A percentile compares a stretch with the other conserved stretches of the same genome.
Conservation (phyloP, 2,888 invertebrate species). For the Proisotoma minuta region DNA sequence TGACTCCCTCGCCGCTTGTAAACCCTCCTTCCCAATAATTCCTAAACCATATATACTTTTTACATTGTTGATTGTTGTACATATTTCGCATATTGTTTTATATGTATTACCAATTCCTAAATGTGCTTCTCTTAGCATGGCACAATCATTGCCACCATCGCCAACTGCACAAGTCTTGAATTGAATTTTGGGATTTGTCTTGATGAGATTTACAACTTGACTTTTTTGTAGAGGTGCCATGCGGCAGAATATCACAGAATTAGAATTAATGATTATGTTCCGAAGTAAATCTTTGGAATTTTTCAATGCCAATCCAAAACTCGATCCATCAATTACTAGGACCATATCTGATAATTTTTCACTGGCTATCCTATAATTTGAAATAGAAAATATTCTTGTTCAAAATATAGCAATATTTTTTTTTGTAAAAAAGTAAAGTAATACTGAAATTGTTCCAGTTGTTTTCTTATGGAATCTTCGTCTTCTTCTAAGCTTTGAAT, state of each 20-base stretch:
- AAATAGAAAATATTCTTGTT: no score
- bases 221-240: slow-evolving; percentile 71
- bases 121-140: slow-evolving; percentile 56
- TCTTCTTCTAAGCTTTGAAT: no score
- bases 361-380: no score
- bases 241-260: slow-evolving; percentile 81
- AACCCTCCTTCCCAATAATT: slow-evolving; percentile 69
- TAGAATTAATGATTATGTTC: slow-evolving; percentile 65
- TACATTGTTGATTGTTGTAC: background rate
- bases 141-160: slow-evolving; percentile 53
- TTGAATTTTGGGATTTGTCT: slow-evolving; percentile 53
- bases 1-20: slow-evolving; percentile 80
- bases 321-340: slow-evolving; percentile 67
- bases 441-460: no score
- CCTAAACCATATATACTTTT: slow-evolving; percentile 48
- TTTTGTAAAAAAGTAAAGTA: no score
- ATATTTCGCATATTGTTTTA: background rate
- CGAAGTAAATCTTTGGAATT: slow-evolving; percentile 64
- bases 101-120: slow-evolving; percentile 63
- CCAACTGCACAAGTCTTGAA: slow-evolving; percentile 61
- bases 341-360: no score
- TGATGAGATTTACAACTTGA: slow-evolving; percentile 78
- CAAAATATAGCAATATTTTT: no score
- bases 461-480: no score
- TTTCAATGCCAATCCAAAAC: slow-evolving; percentile 63